Conservation (phyloP, 1,140 invertebrate species). For the Drosophila arizonae region DNA sequence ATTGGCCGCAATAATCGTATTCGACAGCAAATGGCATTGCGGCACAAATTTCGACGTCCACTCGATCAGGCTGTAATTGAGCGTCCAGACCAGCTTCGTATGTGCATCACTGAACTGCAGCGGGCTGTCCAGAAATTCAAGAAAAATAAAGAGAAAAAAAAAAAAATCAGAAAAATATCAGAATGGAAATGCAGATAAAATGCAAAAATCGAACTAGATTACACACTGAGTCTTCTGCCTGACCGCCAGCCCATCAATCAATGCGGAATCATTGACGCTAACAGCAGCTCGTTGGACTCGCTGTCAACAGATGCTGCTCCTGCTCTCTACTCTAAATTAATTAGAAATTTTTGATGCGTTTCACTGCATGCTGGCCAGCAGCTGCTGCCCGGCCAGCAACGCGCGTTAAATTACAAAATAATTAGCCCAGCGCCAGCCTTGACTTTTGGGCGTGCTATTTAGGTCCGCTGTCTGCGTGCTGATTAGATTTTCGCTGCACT, state of each 20-base stretch:
- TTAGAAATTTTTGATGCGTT: conserved; percentile 51
- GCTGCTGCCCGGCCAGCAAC: not conserved
- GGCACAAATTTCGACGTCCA: conserved; percentile 82
- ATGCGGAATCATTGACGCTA: not conserved
- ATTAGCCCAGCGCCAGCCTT: conserved; percentile 49
- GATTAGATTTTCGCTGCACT: conserved; percentile 53
- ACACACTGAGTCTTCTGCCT: conserved; percentile 1
- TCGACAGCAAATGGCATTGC: conserved; percentile 76
- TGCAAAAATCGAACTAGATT: conserved; percentile 9
- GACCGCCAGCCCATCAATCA: not conserved
- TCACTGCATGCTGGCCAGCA: not conserved
- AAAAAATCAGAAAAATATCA: not conserved
- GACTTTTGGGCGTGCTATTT: conserved; percentile 31
- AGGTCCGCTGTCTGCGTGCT: conserved; percentile 19
- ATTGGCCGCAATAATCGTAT: conserved; percentile 78
- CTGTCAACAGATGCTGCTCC: not conserved
- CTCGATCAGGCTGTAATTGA: conserved; percentile 83
- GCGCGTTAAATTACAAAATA: conserved; percentile 70
- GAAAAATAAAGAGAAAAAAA: conserved; percentile 3
- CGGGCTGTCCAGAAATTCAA: conserved; percentile 44
- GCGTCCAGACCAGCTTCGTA: conserved; percentile 75
- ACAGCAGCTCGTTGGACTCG: not conserved
- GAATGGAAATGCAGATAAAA: not conserved
- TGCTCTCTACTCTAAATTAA: conserved; percentile 58
- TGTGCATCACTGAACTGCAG: conserved; percentile 69